phyloP scores from a whole-genome alignment of 2,797 vertebrate species.

The Tragopan temminckii region DNA sequence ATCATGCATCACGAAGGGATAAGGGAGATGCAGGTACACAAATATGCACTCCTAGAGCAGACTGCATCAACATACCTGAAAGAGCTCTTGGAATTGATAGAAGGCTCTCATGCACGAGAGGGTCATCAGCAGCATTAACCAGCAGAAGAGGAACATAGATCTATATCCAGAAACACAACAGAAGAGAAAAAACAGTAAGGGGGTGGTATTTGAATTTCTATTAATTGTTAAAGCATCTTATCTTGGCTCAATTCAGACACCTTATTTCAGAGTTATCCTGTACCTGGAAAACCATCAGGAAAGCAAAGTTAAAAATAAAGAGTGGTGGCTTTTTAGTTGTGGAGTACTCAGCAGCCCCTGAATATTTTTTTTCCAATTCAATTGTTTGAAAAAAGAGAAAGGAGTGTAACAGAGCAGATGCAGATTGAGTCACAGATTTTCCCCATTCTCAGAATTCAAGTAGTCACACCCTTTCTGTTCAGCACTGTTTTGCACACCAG shows the following conservation, averaged over 20 bases:
- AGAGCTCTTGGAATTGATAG: constrained; percentile 95
- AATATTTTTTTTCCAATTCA: neutral
- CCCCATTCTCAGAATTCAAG: neutral
- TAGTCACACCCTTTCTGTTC: neutral
- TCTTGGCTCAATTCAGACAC: neutral
- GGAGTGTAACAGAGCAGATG: neutral
- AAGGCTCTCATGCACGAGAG: constrained; percentile 93
- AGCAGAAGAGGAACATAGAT: constrained; percentile 95
- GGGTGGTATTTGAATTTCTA: neutral
- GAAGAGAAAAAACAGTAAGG: neutral
- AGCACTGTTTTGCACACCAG: neutral
- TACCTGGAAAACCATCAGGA: neutral
- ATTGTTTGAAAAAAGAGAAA: neutral
- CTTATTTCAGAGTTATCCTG: neutral
- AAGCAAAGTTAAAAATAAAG: neutral
- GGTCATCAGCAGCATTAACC: constrained; percentile 96
- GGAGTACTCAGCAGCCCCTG: neutral
- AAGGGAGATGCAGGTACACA: neutral
- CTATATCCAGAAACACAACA: constrained; percentile 77
- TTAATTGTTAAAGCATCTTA: neutral
- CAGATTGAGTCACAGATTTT: neutral
- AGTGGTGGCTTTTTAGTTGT: neutral
- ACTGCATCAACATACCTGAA: constrained; percentile 86
- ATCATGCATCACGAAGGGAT: neutral
- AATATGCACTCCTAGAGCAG: neutral